A percentile compares a stretch with the other conserved stretches of the same genome.
Evolutionary conservation across 2,797 vertebrate species (phyloP).

Genomic region (Pachyuromys duprasi): DNA sequence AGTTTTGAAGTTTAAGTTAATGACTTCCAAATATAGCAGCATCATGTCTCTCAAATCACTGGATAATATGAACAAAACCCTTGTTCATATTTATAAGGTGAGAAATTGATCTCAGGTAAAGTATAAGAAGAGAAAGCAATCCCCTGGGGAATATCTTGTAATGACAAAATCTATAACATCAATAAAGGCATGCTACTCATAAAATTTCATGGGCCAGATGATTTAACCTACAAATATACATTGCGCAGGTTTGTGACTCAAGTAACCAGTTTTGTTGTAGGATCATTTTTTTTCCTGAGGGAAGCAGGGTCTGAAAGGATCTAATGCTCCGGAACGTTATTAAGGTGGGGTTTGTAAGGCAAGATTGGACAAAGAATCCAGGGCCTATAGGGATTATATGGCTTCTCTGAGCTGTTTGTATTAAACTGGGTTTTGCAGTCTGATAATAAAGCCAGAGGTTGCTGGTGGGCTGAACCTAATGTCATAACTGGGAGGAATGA

Average conservation of each 20-base stretch:
- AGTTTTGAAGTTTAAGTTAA: constrained; percentile 1
- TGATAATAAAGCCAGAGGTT: background rate
- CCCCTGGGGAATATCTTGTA: background rate
- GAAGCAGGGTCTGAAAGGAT: constrained; percentile 20
- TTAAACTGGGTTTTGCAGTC: background rate
- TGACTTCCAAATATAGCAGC: background rate
- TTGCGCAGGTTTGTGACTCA: background rate
- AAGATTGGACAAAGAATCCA: background rate
- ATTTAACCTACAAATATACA: constrained; percentile 1
- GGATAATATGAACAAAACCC: background rate
- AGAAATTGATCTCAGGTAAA: constrained; percentile 15
- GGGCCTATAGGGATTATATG: too few species aligned
- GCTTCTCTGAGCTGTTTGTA: background rate
- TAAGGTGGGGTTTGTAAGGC: background rate
- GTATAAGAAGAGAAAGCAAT: background rate
- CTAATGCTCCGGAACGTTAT: background rate
- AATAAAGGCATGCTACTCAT: background rate
- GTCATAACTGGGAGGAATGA: background rate
- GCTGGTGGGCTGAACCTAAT: background rate
- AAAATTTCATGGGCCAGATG: background rate
- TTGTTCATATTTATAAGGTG: background rate
- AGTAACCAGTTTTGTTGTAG: background rate
- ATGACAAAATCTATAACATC: background rate
- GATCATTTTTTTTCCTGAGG: background rate
- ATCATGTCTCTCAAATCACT: background rate